phyloP scores from a whole-genome alignment of 2,888 invertebrate genomes.

The Sphaerophoria rueppellii region DNA sequence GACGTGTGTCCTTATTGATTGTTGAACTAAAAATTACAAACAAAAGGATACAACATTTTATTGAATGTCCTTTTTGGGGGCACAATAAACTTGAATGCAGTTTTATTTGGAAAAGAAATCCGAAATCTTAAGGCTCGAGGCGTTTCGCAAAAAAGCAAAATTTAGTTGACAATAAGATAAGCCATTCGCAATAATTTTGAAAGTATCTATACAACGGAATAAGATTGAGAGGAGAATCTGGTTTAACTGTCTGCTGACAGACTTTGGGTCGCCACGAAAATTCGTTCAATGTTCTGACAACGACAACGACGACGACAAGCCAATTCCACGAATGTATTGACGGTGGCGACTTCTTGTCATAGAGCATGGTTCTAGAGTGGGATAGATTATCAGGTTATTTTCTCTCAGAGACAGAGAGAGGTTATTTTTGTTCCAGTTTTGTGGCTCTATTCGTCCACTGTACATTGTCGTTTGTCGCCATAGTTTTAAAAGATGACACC shows the following conservation, averaged over 20 bases:
- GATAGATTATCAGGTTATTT: no score
- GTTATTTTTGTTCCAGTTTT: no score
- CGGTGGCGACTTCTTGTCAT: slow-evolving; percentile 49
- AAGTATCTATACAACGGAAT: neutral
- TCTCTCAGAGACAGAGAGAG: no score
- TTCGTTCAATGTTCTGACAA: slow-evolving; percentile 43
- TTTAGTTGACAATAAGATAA: slow-evolving; percentile 30
- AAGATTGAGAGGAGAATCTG: no score
- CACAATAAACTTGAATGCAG: no score
- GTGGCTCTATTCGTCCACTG: no score
- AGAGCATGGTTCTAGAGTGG: neutral
- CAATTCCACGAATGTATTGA: slow-evolving; percentile 35
- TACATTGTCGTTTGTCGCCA: neutral
- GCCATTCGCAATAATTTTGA: slow-evolving; percentile 26
- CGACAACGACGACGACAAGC: slow-evolving; percentile 21
- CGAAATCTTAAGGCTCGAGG: slow-evolving; percentile 37
- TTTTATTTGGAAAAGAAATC: no score
- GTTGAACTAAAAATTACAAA: neutral
- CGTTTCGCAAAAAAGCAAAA: slow-evolving; percentile 37
- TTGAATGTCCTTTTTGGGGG: no score
- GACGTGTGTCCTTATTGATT: slow-evolving; percentile 6
- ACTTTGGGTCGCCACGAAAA: slow-evolving; percentile 55
- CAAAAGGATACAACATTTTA: neutral
- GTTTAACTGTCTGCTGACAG: slow-evolving; percentile 25
- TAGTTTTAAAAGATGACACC: slow-evolving; percentile 25